phyloP scores from a whole-genome alignment of 2,113 vertebrate genomes.

The Martes martes region DNA sequence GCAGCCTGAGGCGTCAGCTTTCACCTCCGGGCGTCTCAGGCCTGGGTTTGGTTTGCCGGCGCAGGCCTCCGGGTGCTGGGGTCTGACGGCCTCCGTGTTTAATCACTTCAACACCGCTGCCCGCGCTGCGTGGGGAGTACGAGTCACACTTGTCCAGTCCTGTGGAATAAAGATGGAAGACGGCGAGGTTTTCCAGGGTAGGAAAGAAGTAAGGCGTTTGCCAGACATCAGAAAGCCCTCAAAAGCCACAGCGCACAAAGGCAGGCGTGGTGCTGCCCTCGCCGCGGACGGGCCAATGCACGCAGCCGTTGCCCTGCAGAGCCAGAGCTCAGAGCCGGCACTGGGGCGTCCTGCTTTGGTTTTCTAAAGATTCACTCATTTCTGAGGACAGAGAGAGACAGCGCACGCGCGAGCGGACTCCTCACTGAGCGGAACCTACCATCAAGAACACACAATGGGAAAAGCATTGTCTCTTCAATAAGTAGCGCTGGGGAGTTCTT shows the following conservation, averaged over 20 bases:
- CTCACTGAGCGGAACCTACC: too few species aligned
- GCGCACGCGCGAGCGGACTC: accelerated
- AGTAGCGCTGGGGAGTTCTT: too few species aligned
- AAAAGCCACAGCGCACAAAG: background rate
- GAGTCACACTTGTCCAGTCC: background rate
- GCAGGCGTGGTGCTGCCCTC: background rate
- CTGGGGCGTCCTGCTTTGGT: too few species aligned
- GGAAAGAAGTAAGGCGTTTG: background rate
- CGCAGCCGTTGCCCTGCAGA: background rate
- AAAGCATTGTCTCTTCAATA: too few species aligned
- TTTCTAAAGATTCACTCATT: too few species aligned
- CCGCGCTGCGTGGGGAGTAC: background rate
- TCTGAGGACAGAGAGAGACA: too few species aligned
- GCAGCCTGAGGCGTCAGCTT: background rate
- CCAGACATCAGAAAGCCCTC: background rate
- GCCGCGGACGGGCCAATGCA: too few species aligned
- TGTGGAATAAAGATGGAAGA: background rate
- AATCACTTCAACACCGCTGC: background rate
- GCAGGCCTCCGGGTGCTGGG: background rate
- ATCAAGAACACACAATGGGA: too few species aligned
- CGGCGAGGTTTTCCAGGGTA: background rate
- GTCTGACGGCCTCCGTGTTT: too few species aligned
- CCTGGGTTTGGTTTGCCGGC: background rate
- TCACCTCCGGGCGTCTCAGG: background rate
- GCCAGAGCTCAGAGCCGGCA: too few species aligned